Evolutionary conservation across 2,888 invertebrate genomes (phyloP).

Genomic region (Mantis religiosa): DNA sequence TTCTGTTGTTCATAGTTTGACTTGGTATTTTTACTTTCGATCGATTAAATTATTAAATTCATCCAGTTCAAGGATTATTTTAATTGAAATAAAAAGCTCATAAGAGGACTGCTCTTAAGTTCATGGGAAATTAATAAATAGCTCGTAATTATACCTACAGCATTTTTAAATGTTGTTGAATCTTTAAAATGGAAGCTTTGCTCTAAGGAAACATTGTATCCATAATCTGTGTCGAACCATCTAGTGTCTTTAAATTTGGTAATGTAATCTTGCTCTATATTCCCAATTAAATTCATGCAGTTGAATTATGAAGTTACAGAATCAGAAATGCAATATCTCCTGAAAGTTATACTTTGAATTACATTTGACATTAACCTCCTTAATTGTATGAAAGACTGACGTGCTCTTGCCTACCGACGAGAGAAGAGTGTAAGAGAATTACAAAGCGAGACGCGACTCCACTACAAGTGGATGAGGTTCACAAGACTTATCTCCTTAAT

Average conservation of each 20-base stretch:
- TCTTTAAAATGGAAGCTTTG: not conserved
- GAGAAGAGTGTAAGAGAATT: not conserved
- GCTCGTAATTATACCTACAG: too few species aligned
- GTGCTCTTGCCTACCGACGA: not conserved
- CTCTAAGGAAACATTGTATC: not conserved
- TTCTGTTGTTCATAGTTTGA: too few species aligned
- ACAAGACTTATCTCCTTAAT: not conserved
- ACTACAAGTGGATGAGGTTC: not conserved
- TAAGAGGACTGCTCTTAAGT: too few species aligned
- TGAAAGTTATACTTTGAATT: not conserved
- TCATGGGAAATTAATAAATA: too few species aligned
- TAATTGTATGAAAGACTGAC: not conserved
- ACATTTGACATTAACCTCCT: not conserved
- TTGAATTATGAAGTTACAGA: not conserved
- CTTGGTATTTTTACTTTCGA: too few species aligned
- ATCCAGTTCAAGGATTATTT: too few species aligned
- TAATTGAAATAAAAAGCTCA: too few species aligned
- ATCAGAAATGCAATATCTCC: not conserved
- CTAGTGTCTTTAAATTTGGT: too few species aligned
- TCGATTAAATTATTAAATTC: too few species aligned
- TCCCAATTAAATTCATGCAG: not conserved
- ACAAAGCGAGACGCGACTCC: not conserved
- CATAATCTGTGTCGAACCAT: not conserved
- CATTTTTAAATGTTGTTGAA: not conserved
- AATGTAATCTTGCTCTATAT: not conserved